A percentile compares a stretch with the other conserved stretches of the same genome.
phyloP scores from a whole-genome alignment of 2,797 vertebrate genomes.

The Enteromius radiatus region DNA sequence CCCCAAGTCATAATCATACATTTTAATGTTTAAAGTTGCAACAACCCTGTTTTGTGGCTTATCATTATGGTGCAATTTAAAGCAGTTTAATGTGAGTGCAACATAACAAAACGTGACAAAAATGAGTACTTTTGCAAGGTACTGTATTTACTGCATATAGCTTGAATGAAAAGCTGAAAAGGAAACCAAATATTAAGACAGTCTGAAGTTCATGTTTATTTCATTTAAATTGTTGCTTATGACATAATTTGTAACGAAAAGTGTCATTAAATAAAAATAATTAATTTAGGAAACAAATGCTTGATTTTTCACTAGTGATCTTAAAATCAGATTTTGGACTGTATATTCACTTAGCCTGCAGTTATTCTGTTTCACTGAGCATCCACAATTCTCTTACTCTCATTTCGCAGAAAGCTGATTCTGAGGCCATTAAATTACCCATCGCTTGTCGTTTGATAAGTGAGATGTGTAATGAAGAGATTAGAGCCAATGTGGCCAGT shows the following conservation, averaged over 20 bases:
- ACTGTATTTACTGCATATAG: not conserved
- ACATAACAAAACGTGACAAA: no score
- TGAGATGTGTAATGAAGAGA: constrained; percentile 60
- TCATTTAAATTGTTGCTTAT: not conserved
- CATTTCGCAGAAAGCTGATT: constrained; percentile 43
- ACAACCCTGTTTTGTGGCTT: no score
- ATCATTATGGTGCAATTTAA: no score
- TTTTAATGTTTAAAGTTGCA: no score
- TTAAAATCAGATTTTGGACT: not conserved
- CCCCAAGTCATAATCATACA: no score
- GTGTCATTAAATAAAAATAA: not conserved
- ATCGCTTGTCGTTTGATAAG: constrained; percentile 55
- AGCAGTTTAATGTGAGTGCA: no score
- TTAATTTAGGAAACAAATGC: not conserved
- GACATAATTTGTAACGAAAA: not conserved
- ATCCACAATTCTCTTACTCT: constrained; percentile 51
- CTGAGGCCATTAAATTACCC: constrained; percentile 55
- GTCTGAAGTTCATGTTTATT: not conserved
- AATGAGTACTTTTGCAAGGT: no score
- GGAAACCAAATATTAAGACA: not conserved
- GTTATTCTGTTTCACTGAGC: constrained; percentile 33
- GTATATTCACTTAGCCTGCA: constrained; percentile 36
- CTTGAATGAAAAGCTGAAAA: not conserved
- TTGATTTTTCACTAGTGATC: not conserved
- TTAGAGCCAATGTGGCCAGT: constrained; percentile 46